Conservation (phyloP, 2,888 invertebrate genomes). For the Synergus japonicus region DNA sequence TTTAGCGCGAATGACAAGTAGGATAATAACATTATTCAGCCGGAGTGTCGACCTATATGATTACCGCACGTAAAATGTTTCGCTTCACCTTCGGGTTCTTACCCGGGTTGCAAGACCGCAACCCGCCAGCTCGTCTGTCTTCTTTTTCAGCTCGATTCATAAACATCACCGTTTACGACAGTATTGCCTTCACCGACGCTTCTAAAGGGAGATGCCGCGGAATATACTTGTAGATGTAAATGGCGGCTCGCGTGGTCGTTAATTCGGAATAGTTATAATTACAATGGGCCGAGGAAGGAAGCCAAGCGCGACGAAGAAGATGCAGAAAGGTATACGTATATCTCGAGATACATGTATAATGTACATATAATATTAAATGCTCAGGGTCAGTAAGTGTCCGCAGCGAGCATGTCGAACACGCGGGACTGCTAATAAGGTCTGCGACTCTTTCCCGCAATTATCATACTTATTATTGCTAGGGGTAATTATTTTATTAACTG, state of each 20-base stretch:
- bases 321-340: background rate
- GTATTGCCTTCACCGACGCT: constrained; percentile 35
- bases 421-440: constrained; percentile 18
- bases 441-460: constrained; percentile 29
- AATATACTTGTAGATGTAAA: constrained; percentile 31
- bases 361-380: background rate
- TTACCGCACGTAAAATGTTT: constrained; percentile 58
- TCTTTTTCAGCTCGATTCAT: constrained; percentile 39
- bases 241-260: constrained; percentile 55
- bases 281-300: constrained; percentile 44
- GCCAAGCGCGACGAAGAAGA: background rate
- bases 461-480: constrained; percentile 2
- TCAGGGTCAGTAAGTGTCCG: constrained; percentile 5
- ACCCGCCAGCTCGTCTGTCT: constrained; percentile 38
- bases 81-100: constrained; percentile 25
- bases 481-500: constrained; percentile 38
- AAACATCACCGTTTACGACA: constrained; percentile 39
- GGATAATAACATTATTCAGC: constrained; percentile 67
- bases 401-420: background rate
- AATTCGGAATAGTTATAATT: constrained; percentile 66
- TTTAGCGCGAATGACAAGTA: constrained; percentile 57
- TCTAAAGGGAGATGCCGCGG: constrained; percentile 31
- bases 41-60: constrained; percentile 64
- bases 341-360: background rate
- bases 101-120: constrained; percentile 24